Conservation (phyloP, 1,140 invertebrate genomes). For the Nephotettix cincticeps region DNA sequence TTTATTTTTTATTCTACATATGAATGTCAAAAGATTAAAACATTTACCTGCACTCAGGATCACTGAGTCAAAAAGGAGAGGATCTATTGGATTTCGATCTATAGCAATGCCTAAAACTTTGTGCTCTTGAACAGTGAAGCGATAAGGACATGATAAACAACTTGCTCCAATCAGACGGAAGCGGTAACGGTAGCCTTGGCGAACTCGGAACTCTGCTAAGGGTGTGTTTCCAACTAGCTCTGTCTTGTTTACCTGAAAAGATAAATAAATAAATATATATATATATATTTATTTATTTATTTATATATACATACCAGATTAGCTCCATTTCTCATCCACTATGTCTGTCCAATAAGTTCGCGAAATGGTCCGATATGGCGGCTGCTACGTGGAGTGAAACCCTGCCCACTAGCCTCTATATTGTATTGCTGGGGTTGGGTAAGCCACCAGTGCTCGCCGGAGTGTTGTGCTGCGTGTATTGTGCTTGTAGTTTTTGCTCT, state of each 20-base stretch:
- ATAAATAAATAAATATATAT: background rate
- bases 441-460: no score
- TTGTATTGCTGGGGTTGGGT: no score
- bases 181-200: slow-evolving; percentile 46
- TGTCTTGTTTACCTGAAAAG: background rate
- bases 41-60: slow-evolving; percentile 31
- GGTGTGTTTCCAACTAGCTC: background rate
- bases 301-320: no score
- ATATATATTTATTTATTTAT: background rate
- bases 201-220: slow-evolving; percentile 34
- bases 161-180: slow-evolving; percentile 50
- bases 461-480: no score
- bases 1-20: no score
- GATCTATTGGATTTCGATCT: slow-evolving; percentile 55
- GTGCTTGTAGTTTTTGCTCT: no score
- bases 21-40: no score
- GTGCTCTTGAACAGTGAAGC: slow-evolving; percentile 9
- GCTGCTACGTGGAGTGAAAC: no score
- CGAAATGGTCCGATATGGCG: no score
- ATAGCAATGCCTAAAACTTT: slow-evolving; percentile 49
- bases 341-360: no score
- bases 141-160: slow-evolving; percentile 4
- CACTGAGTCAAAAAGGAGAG: slow-evolving; percentile 43
- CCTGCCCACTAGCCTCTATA: no score
- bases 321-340: no score